phyloP scores from a whole-genome alignment of 2,797 vertebrate genomes.

The Rhabdophis nuchalis region DNA sequence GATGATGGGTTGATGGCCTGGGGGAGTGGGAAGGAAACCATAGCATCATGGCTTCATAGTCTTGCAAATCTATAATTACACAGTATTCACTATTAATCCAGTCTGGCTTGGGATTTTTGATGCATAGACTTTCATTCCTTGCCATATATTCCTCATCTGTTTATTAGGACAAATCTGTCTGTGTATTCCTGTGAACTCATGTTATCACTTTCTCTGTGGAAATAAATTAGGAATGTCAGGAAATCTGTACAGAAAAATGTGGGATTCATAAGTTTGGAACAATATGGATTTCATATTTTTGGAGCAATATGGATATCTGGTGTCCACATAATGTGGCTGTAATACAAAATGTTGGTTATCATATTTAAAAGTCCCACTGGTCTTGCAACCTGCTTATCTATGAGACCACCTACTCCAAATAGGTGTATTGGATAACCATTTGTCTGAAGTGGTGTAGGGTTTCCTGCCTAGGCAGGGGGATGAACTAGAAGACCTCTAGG shows the following conservation, averaged over 20 bases:
- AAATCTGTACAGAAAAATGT: background rate
- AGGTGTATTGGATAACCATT: too few species aligned
- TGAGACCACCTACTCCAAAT: background rate
- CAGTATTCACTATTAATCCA: background rate
- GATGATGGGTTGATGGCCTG: background rate
- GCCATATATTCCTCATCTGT: background rate
- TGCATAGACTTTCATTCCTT: background rate
- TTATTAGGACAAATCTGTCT: background rate
- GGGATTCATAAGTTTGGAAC: background rate
- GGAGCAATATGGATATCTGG: background rate
- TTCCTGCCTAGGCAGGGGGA: too few species aligned
- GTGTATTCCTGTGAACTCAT: background rate
- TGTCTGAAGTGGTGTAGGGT: too few species aligned
- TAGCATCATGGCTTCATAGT: background rate
- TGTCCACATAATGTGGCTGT: background rate
- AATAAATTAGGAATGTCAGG: background rate
- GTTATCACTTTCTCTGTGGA: background rate
- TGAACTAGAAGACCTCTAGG: too few species aligned
- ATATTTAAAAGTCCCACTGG: background rate
- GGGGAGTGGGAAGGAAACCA: background rate
- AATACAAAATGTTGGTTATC: background rate
- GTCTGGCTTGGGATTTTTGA: background rate
- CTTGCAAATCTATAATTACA: background rate
- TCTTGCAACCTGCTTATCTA: background rate
- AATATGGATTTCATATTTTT: background rate